Conservation (phyloP, 2,888 invertebrate genomes). For the Lepidochitona cinerea region DNA sequence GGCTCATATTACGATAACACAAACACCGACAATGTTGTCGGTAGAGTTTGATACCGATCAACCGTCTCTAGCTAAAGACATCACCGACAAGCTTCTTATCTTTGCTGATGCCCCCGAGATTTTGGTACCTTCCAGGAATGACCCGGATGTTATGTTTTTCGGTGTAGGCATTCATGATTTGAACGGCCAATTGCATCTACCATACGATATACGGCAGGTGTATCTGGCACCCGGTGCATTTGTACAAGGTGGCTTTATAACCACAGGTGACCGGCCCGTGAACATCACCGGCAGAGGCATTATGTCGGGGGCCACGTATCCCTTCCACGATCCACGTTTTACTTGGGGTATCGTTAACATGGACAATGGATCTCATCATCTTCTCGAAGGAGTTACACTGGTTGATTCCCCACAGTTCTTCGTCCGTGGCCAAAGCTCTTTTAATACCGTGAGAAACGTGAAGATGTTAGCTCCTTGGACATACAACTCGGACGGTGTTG, state of each 20-base stretch:
- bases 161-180: conserved; percentile 15
- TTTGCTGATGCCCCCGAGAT: conserved; percentile 25
- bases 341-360: conserved; percentile 4
- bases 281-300: conserved; percentile 23
- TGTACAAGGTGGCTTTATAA: conserved; percentile 23
- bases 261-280: conserved; percentile 3
- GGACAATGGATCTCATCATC: conserved; percentile 11
- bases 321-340: conserved; percentile 11
- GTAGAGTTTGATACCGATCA: not conserved
- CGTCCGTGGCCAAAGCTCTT: not conserved
- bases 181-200: conserved; percentile 13
- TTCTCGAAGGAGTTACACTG: conserved; percentile 15
- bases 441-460: not conserved
- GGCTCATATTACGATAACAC: not conserved
- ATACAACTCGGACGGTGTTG: not conserved
- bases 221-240: conserved; percentile 24
- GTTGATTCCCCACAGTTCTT: not conserved
- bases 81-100: conserved; percentile 24
- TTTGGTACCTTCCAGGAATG: conserved; percentile 8
- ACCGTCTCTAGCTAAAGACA: not conserved
- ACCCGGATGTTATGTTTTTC: conserved; percentile 17
- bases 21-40: not conserved
- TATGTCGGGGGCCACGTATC: conserved; percentile 7
- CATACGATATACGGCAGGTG: conserved; percentile 8
- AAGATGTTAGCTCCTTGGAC: not conserved